These are phyloP conservation scores for Macropus fuliginosus DNA, from an alignment of 2,797 vertebrate genomes.

Conservation along the genomic window DNA sequence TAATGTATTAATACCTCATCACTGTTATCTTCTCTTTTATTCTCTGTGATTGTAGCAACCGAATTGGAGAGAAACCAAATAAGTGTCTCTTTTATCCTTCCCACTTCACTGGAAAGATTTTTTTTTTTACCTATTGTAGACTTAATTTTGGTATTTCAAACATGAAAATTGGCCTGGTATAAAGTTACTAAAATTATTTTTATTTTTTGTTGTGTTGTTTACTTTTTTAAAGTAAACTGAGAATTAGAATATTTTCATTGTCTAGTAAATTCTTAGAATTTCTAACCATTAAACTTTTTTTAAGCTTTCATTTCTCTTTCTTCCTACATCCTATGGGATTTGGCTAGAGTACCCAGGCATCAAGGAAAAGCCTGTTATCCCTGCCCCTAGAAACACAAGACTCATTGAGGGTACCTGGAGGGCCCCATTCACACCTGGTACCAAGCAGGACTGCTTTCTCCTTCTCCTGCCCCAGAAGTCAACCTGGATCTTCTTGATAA, in stretches of 20 bases:
- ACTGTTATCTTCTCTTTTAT: neutral
- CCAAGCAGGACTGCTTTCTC: neutral
- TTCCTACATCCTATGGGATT: neutral
- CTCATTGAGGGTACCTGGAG: neutral
- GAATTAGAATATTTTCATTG: neutral
- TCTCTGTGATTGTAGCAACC: neutral
- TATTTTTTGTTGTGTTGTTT: neutral
- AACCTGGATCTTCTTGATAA: neutral
- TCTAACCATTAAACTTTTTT: neutral
- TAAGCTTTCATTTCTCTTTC: neutral
- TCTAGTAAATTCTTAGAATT: neutral
- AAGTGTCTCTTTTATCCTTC: neutral
- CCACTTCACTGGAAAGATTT: neutral
- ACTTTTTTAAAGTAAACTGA: neutral
- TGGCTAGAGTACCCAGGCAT: neutral
- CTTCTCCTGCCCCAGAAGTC: neutral
- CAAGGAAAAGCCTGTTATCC: neutral
- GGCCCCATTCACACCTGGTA: neutral
- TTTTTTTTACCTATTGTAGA: neutral
- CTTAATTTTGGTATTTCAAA: neutral
- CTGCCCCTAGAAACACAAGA: neutral
- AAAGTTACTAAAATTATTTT: neutral
- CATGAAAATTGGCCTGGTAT: neutral
- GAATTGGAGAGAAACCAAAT: neutral
- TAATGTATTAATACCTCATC: neutral